Conservation (phyloP, 2,888 invertebrate species). For the Euspilapteryx auroguttella region DNA sequence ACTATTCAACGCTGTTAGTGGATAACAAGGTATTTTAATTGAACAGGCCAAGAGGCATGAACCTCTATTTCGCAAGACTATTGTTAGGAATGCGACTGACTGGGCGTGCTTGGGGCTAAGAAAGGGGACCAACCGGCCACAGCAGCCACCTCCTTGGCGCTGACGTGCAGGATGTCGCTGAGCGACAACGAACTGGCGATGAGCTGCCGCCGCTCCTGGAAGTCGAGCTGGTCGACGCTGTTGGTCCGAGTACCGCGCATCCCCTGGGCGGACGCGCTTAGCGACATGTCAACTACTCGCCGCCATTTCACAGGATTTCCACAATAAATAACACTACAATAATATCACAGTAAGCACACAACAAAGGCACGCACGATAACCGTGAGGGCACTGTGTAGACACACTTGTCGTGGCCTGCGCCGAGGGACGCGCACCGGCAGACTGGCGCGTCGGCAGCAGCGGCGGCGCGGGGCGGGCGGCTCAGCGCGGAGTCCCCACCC, state of each 20-base stretch:
- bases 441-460: slow-evolving; percentile 33
- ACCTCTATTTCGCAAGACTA: slow-evolving; percentile 37
- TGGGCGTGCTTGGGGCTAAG: slow-evolving; percentile 18
- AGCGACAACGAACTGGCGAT: slow-evolving; percentile 87
- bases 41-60: slow-evolving; percentile 17
- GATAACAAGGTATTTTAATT: too few relatives aligned
- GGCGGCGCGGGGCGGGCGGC: slow-evolving; percentile 14
- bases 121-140: slow-evolving; percentile 39
- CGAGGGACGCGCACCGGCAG: slow-evolving; percentile 50
- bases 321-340: slow-evolving; percentile 29
- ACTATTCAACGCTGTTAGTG: too few relatives aligned
- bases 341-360: slow-evolving; percentile 23
- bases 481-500: slow-evolving; percentile 36
- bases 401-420: slow-evolving; percentile 38
- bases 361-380: slow-evolving; percentile 41
- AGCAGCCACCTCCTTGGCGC: slow-evolving; percentile 61
- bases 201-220: slow-evolving; percentile 87
- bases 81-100: slow-evolving; percentile 34
- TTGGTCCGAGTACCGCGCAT: slow-evolving; percentile 68
- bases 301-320: slow-evolving; percentile 40
- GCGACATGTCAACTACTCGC: slow-evolving; percentile 56
- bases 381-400: slow-evolving; percentile 17
- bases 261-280: slow-evolving; percentile 55
- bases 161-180: slow-evolving; percentile 80
- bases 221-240: slow-evolving; percentile 87